Evolutionary conservation across 1,140 invertebrate species (phyloP).

Genomic region (Apis dorsata): DNA sequence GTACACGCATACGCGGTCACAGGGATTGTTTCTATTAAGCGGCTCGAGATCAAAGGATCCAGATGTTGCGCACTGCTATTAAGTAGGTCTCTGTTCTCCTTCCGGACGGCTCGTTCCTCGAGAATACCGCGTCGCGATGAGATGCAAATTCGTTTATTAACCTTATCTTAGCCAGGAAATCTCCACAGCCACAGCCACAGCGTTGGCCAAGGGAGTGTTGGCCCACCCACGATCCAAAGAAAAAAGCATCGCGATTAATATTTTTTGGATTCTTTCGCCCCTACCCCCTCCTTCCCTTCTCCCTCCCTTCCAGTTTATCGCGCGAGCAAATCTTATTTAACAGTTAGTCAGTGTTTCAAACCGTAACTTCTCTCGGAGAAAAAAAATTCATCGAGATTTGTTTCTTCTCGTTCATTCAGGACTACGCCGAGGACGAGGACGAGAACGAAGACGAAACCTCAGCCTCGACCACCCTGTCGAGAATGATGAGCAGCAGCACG

Average conservation of each 20-base stretch:
- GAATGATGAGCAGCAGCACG: slow-evolving; percentile 10
- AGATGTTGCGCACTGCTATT: slow-evolving; percentile 57
- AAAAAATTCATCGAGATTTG: slow-evolving; percentile 15
- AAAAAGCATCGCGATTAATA: neutral
- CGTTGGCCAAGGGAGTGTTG: neutral
- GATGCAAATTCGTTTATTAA: slow-evolving; percentile 60
- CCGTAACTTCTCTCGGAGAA: neutral
- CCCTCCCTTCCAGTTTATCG: neutral
- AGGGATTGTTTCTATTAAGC: slow-evolving; percentile 63
- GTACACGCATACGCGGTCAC: neutral
- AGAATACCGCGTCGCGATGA: slow-evolving; percentile 26
- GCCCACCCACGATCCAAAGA: slow-evolving; percentile 27
- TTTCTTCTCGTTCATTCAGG: slow-evolving; percentile 54
- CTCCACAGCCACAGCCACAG: slow-evolving; percentile 22
- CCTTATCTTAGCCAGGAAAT: slow-evolving; percentile 51
- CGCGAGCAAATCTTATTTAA: neutral
- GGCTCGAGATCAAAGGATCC: slow-evolving; percentile 64
- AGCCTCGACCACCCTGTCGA: slow-evolving; percentile 29
- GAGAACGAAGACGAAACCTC: slow-evolving; percentile 66
- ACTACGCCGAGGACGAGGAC: slow-evolving; percentile 72
- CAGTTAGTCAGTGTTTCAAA: neutral
- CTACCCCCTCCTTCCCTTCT: too few relatives aligned
- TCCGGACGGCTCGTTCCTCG: slow-evolving; percentile 20
- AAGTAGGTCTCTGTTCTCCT: slow-evolving; percentile 56
- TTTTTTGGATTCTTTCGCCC: neutral